Evolutionary conservation across 2,797 vertebrate species (phyloP), one percentile per base, ranked within the genome.

Genomic region (Enteromius fasciolatus): DNA sequence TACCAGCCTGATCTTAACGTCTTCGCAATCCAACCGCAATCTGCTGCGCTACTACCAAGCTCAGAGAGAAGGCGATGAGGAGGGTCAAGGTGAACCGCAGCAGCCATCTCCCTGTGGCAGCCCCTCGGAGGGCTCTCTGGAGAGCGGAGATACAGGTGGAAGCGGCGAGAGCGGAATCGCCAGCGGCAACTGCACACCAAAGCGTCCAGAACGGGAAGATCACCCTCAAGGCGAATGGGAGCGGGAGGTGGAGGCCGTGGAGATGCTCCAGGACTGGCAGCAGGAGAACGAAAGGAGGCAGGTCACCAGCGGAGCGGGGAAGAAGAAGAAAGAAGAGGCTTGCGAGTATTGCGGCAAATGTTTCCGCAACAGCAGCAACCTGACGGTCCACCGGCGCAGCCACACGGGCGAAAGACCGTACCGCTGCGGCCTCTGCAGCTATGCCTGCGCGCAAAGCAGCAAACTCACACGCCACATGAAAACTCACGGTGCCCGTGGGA

Each of bases 331-430:
- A 76, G 90, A 95, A 52, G 92, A 96, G 86, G 89, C 95, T 68
- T 84, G 96, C 25, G 94, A 96, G 91, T 92, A 82, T 86, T 87
- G 95, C 31, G 91, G 93, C 18, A 90, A 96, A 52, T 93, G 94
- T 59, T 96, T 96, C 83, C 93, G 93, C 2, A 96, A 96, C 85
- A 95, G 95, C 93, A 94, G 87, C 86, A 94, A 92, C 92, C 92
- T 96, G 88, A 96, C 94, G 0, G 91, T 94, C 79, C 89, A 91
- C 87, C 93, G 94, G 0, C 93, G 96, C 80, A 96, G 95, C 9
- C 96, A 97, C 93, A 97, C 96, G 0, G 96, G 96, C 0, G 96
- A 97, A 66, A 91, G 96, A n/a, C 96, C 96, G 0, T 97, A 97
- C 67, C 90, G 93, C 83, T 97, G 96, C 0, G 93, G 94, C 85